These are phyloP conservation scores for Marronus borbonicus DNA, from an alignment of 2,888 invertebrate species.

Conservation along the genomic window DNA sequence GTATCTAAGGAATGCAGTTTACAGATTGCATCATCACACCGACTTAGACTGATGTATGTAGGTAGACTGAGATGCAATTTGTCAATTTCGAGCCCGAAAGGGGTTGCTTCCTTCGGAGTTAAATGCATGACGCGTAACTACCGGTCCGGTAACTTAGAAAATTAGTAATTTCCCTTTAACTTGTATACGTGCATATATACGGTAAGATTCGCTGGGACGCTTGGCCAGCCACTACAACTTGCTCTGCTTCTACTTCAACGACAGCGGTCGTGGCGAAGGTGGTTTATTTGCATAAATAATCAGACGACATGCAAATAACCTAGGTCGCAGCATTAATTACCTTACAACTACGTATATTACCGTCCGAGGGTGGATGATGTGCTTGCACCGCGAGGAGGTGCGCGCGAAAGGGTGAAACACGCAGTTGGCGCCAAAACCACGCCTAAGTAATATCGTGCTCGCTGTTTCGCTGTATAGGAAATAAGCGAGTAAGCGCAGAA, in stretches of 20 bases:
- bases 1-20: not conserved
- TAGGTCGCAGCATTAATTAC: constrained; percentile 70
- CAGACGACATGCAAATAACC: constrained; percentile 69
- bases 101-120: constrained; percentile 58
- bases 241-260: constrained; percentile 62
- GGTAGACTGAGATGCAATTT: constrained; percentile 48
- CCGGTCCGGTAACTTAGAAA: constrained; percentile 64
- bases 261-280: constrained; percentile 46
- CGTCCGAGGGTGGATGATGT: constrained; percentile 63
- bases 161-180: constrained; percentile 68
- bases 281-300: constrained; percentile 71
- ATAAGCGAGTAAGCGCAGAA: constrained; percentile 3
- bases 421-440: constrained; percentile 61
- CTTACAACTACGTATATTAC: constrained; percentile 65
- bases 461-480: constrained; percentile 12
- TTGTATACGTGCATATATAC: constrained; percentile 55
- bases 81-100: constrained; percentile 49
- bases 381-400: constrained; percentile 48
- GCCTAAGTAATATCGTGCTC: constrained; percentile 55
- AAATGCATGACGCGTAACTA: constrained; percentile 63
- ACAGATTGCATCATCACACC: not conserved
- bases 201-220: constrained; percentile 37
- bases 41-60: not conserved
- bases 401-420: constrained; percentile 18
- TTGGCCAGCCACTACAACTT: constrained; percentile 61